A percentile compares a stretch with the other conserved stretches of the same genome.
These are phyloP conservation scores for Onthophagus taurus DNA, from an alignment of 1,140 invertebrate genomes.

Conservation along the genomic window DNA sequence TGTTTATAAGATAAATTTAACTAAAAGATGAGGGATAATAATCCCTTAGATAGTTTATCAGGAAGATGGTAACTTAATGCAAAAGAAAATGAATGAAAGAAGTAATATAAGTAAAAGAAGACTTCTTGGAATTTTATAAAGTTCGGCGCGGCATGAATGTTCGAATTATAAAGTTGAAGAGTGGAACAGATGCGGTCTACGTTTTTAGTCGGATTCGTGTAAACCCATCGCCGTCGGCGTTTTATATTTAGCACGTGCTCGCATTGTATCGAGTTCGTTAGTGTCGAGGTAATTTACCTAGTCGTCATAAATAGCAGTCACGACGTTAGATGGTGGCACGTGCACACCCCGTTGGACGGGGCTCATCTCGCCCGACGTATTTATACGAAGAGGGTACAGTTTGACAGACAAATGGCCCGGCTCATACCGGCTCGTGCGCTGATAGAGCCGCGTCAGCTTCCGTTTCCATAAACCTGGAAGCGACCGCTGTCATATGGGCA, in stretches of 20 bases:
- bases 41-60: too few relatives aligned
- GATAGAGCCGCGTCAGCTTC: conserved; percentile 24
- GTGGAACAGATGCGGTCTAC: too few relatives aligned
- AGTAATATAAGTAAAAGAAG: too few relatives aligned
- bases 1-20: too few relatives aligned
- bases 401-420: conserved; percentile 35
- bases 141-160: too few relatives aligned
- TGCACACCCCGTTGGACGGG: not conserved
- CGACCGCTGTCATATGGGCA: conserved; percentile 34
- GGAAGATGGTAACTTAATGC: too few relatives aligned
- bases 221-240: not conserved
- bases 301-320: conserved; percentile 32
- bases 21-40: too few relatives aligned
- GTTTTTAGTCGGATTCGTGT: too few relatives aligned
- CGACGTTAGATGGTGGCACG: not conserved
- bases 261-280: conserved; percentile 26
- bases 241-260: conserved; percentile 12
- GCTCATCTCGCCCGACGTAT: conserved; percentile 27
- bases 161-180: too few relatives aligned
- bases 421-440: conserved; percentile 21
- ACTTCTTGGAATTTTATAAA: too few relatives aligned
- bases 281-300: conserved; percentile 35
- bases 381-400: conserved; percentile 26
- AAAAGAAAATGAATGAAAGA: too few relatives aligned
- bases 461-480: conserved; percentile 37